Evolutionary conservation across 2,113 vertebrate species (phyloP), one percentile per base, ranked within the genome.

Genomic region (Grammomys dolichurus): DNA sequence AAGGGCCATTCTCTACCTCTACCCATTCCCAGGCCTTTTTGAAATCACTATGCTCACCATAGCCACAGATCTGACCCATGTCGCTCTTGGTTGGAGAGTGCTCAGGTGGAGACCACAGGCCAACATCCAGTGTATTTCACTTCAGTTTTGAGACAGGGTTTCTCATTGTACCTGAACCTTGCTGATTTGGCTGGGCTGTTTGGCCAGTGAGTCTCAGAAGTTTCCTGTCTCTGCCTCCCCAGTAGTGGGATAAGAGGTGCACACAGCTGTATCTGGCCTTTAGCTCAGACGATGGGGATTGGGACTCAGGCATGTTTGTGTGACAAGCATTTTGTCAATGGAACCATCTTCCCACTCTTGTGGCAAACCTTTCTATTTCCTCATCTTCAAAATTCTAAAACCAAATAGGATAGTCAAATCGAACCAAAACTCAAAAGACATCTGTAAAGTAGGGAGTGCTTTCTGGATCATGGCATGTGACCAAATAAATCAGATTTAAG

Each of bases 401-500:
- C n/a, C 69, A 94, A 84, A 89, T 24, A 84, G 3, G 69, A 73
- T 3, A 63, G 84, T 31, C 40, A 54, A 90, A 54, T 26, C 33
- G 54, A 90, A 26, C 10, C 31, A 10, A 90, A 89, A 56, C n/a
- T 19, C n/a, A 36, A 70, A 70, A 84, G 87, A 81, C 65, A 88
- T 56, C 72, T 63, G 40, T 75, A 46, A 90, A 91, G 73, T 56
- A 87, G 87, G 95, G 56, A 86, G 85, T 90, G n/a, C 63, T 94
- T 94, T 97, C 91, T 92, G 96, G 93, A 92, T 95, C 95, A 91
- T 72, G 95, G 95, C 90, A 94, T 1, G 0, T 84, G 95, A 95
- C 91, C 96, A 96, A 92, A 93, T 56, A 90, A 91, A 96, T 95
- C 48, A 94, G 94, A 92, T 76, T 94, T 91, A 96, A 89, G 93